Conservation (phyloP, 2,888 invertebrate genomes). For the Synergus gifuensis region DNA sequence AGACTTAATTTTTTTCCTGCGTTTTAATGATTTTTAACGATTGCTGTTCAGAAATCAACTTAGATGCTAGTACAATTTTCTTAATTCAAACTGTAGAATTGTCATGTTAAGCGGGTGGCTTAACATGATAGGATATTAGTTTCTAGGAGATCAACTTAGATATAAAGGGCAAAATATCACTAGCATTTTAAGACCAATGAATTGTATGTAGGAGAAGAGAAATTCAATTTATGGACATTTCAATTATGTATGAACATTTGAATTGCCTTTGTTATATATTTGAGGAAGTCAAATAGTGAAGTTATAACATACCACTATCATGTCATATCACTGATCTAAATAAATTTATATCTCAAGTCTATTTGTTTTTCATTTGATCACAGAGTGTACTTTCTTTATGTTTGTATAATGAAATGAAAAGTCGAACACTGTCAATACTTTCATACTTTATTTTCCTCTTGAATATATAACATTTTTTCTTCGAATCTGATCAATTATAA, state of each 20-base stretch:
- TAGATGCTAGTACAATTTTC: neutral
- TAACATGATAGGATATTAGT: slow-evolving; percentile 22
- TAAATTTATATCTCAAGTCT: slow-evolving; percentile 56
- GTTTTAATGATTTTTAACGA: too few species aligned
- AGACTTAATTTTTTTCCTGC: too few species aligned
- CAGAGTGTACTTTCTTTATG: too few species aligned
- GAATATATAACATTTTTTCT: neutral
- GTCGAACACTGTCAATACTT: neutral
- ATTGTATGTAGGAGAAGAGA: slow-evolving; percentile 35
- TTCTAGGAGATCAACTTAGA: slow-evolving; percentile 43
- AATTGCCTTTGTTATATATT: slow-evolving; percentile 47
- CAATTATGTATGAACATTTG: slow-evolving; percentile 44
- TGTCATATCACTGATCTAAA: slow-evolving; percentile 63
- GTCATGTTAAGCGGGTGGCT: neutral
- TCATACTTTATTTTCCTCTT: neutral
- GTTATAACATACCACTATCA: slow-evolving; percentile 52
- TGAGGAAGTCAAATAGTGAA: slow-evolving; percentile 29
- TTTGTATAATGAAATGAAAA: neutral
- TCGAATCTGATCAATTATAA: neutral
- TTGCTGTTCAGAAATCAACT: neutral
- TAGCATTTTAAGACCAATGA: slow-evolving; percentile 60
- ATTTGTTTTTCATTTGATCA: neutral
- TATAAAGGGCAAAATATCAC: slow-evolving; percentile 60
- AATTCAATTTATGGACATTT: neutral
- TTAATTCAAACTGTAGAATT: neutral